Base-by-base conservation (phyloP, 2,888 invertebrate genomes). In the Athrips mouffetella region DNA sequence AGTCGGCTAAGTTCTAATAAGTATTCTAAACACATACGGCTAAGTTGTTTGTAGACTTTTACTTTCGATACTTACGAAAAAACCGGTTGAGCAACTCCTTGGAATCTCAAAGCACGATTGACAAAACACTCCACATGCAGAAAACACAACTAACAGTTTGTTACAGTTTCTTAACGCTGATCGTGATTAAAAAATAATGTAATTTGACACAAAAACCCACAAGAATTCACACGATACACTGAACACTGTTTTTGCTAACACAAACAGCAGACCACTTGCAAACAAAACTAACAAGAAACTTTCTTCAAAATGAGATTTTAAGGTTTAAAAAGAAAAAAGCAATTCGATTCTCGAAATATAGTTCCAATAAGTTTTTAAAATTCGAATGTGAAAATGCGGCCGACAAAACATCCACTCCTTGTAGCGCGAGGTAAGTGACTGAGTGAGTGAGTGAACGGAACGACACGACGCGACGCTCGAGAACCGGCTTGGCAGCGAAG, bases 21-120 rank as follows among this genome's bases (percentile, higher is more conserved):
- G 8, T 41, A 47, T 47, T 33, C 39, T 30, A 39, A 46, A 41
- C 41, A 25, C 48, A 40, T 31, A 23, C 39, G 8, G n/a, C 44
- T n/a, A 47, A 50, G 37, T 25, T 15, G 51, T 45, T 47, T 29
- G 18, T 37, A 31, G 29, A 73, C 76, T 76, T 73, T 76, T 77
- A 77, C 76, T 75, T 78, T 75, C 60, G 46, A 64, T 73, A 76
- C 75, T 75, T 63, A 78, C 78, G 47, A 50, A 46, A 47, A 48
- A 52, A 49, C 52, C 45, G 52, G 52, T 52, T 39, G 31, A 29
- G 48, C 30, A 45, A 48, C 39, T 35, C 18, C 29, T 45, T 25
- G 15, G 20, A 21, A 6, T 18, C 15, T 21, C 30, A 4, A 30
- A 30, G 8, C 23, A 23, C 13, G 15, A 11, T 16, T 21, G 25